Evolutionary conservation across 2,113 vertebrate genomes (phyloP).

Genomic region (Gila orcuttii): DNA sequence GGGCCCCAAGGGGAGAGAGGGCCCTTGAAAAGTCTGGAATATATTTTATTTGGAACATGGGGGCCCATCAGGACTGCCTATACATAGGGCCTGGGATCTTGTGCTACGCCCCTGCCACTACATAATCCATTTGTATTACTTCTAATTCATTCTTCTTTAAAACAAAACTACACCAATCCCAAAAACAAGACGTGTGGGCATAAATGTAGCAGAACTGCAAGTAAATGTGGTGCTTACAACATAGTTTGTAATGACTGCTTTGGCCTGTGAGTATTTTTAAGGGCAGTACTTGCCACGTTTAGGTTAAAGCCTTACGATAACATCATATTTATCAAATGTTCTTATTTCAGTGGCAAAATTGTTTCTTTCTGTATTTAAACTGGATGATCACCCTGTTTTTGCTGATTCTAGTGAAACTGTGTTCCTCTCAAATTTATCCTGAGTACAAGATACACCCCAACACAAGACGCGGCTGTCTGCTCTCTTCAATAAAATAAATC

Average conservation of each 20-base stretch:
- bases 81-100: too few species aligned
- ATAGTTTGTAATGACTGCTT: background rate
- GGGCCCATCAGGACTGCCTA: too few species aligned
- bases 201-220: background rate
- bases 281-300: background rate
- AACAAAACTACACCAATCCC: constrained; percentile 48
- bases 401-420: constrained; percentile 34
- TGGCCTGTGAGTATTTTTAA: constrained; percentile 4
- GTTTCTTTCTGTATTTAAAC: constrained; percentile 40
- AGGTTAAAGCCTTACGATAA: background rate
- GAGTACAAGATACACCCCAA: background rate
- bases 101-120: too few species aligned
- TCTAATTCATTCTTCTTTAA: constrained; percentile 35
- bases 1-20: too few species aligned
- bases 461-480: constrained; percentile 8
- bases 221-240: background rate
- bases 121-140: constrained; percentile 46
- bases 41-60: too few species aligned
- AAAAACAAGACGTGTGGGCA: constrained; percentile 36
- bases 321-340: background rate
- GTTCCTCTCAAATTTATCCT: constrained; percentile 25
- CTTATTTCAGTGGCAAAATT: background rate
- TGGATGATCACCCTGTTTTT: constrained; percentile 36
- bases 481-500: constrained; percentile 38
- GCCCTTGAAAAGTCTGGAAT: too few species aligned